Evolutionary conservation across 2,113 vertebrate genomes (phyloP).

Genomic region (Pholis gunnellus): DNA sequence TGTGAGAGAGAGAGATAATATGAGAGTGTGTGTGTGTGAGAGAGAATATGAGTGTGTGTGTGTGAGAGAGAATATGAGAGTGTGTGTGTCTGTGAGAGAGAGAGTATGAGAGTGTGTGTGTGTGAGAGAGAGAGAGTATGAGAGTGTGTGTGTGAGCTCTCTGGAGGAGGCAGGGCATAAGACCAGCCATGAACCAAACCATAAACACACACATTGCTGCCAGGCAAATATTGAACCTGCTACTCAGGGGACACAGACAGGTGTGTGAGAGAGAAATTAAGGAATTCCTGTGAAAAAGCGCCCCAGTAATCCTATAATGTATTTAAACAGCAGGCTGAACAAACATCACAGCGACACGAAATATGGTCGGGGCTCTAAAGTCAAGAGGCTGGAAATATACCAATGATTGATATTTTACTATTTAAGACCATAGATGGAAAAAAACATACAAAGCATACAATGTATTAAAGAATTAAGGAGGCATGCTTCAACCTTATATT

Average conservation of each 20-base stretch:
- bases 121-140: too few species aligned
- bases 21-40: too few species aligned
- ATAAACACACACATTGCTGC: slow-evolving; percentile 35
- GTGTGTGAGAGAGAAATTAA: slow-evolving; percentile 22
- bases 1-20: too few species aligned
- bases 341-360: slow-evolving; percentile 19
- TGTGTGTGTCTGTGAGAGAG: too few species aligned
- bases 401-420: neutral
- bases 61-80: too few species aligned
- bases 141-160: neutral
- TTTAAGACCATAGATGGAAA: too few species aligned
- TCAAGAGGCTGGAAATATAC: neutral
- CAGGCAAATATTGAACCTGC: slow-evolving; percentile 62
- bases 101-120: too few species aligned
- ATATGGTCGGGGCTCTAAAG: neutral
- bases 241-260: slow-evolving; percentile 37
- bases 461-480: too few species aligned
- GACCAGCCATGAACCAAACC: slow-evolving; percentile 22
- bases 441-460: too few species aligned
- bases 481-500: too few species aligned
- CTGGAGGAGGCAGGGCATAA: slow-evolving; percentile 22
- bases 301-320: slow-evolving; percentile 8
- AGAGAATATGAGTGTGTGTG: too few species aligned
- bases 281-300: neutral
- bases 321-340: slow-evolving; percentile 16